Conservation (phyloP, 2,888 invertebrate genomes). For the Drosophila mimica region DNA sequence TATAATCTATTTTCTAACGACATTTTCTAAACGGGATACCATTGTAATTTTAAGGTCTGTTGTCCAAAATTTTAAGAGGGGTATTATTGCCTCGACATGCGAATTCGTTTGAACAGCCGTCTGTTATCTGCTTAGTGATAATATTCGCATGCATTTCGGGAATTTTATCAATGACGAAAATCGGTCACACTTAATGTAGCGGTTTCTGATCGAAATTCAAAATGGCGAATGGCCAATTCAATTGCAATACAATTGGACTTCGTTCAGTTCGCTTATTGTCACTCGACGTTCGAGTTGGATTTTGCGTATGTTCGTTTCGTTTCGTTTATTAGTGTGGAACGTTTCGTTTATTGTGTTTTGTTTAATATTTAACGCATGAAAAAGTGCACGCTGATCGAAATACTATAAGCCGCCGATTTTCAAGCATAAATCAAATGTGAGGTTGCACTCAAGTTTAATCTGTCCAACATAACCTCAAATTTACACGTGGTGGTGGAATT, state of each 20-base stretch:
- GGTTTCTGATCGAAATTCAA: conserved; percentile 39
- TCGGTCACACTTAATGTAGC: conserved; percentile 40
- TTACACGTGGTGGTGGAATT: conserved; percentile 39
- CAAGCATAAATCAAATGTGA: conserved; percentile 49
- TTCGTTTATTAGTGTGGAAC: conserved; percentile 25
- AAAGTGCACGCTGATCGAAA: conserved; percentile 23
- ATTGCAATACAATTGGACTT: conserved; percentile 20
- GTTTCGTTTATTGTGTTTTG: conserved; percentile 19
- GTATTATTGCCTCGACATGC: not conserved
- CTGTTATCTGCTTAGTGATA: not conserved
- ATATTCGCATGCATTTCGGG: not conserved
- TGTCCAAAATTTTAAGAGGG: not conserved
- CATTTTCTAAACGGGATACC: no score
- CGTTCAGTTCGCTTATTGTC: conserved; percentile 66
- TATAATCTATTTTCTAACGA: not conserved
- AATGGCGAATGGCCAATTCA: conserved; percentile 16
- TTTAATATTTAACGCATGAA: conserved; percentile 33
- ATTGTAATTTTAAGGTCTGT: not conserved
- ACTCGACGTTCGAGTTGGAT: conserved; percentile 26
- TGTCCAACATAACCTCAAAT: conserved; percentile 54
- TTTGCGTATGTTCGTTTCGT: conserved; percentile 23
- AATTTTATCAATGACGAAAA: not conserved
- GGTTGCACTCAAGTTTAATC: conserved; percentile 10
- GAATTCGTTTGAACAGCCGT: not conserved
- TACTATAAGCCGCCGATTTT: conserved; percentile 17